A percentile compares a stretch with the other conserved stretches of the same genome.
Conservation (phyloP, 2,888 invertebrate genomes). For the Eupsilia transversa region DNA sequence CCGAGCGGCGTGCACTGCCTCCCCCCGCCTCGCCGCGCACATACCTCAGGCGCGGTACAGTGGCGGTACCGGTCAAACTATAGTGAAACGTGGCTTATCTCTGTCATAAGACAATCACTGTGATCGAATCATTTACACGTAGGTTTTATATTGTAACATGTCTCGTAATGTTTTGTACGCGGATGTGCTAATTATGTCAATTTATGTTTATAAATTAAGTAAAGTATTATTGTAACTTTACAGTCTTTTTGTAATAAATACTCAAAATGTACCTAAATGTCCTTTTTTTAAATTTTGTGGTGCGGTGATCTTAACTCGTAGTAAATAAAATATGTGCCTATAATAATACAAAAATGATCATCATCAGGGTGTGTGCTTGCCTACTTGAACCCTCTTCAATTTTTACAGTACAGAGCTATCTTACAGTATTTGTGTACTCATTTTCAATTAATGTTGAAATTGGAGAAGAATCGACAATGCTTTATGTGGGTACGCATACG, state of each 20-base stretch:
- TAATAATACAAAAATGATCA: no score
- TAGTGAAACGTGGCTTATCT: conserved; percentile 56
- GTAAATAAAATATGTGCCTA: neutral
- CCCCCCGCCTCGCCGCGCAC: no score
- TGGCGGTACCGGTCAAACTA: no score
- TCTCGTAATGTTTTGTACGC: conserved; percentile 56
- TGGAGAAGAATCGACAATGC: neutral
- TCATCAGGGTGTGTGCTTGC: neutral
- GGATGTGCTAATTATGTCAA: conserved; percentile 50
- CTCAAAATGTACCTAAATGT: conserved; percentile 12
- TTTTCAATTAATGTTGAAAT: neutral
- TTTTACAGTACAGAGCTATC: neutral
- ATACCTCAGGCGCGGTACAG: no score
- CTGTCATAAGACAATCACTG: conserved; percentile 47
- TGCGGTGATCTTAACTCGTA: neutral
- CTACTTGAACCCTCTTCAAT: neutral
- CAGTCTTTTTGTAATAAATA: conserved; percentile 61
- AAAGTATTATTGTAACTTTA: conserved; percentile 55
- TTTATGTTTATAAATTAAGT: conserved; percentile 27
- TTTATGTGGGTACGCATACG: no score
- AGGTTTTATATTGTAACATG: conserved; percentile 53
- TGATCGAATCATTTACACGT: conserved; percentile 61
- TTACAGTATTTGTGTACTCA: neutral
- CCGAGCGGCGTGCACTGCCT: no score
- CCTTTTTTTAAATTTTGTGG: neutral